Base-by-base conservation (phyloP, 2,888 invertebrate genomes). In the Melitaea athalia region DNA sequence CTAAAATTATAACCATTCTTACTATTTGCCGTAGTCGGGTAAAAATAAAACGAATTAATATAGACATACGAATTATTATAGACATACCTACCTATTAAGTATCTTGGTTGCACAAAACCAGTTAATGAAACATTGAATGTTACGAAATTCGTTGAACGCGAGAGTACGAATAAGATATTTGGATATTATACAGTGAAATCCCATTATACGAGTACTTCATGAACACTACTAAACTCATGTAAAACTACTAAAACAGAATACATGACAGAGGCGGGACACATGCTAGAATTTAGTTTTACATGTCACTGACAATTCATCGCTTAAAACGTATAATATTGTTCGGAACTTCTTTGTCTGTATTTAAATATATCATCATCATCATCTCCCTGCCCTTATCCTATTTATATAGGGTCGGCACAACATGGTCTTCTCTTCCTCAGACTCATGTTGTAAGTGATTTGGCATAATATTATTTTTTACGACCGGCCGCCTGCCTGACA, bases 151-250 rank as follows among this genome's bases (percentile, higher is more conserved):
- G 61, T 45, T 64, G 63, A 59, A 59, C 43, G 24, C 59, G 59
- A 43, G 67, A 72, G 64, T 70, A 67, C 69, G 69, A 69, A 72
- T 69, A 64, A 64, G 67, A 64, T 17, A 33, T 63, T 60, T 50
- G 63, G 50, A 57, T 66, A 50, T 72, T 66, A 50, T 72, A 69
- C 72, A 72, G 52, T 67, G 72, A 69, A 72, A 72, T 60, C 67
- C 72, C 72, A 69, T 72, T 70, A 72, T 67, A 24, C 24, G 24
- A 24, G 24, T 24, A 67, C 52, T 61, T 61, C 53, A 55, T n/a
- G n/a, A n/a, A n/a, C n/a, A n/a, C n/a, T n/a, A n/a, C n/a, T n/a
- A n/a, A n/a, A n/a, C n/a, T n/a, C n/a, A 12, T 38, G 66, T 61
- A 42, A 53, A 43, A 66, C 24, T 24, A 10, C 66, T 61, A 61